phyloP scores from a whole-genome alignment of 2,888 invertebrate species.

The Leptopterna dolabrata region DNA sequence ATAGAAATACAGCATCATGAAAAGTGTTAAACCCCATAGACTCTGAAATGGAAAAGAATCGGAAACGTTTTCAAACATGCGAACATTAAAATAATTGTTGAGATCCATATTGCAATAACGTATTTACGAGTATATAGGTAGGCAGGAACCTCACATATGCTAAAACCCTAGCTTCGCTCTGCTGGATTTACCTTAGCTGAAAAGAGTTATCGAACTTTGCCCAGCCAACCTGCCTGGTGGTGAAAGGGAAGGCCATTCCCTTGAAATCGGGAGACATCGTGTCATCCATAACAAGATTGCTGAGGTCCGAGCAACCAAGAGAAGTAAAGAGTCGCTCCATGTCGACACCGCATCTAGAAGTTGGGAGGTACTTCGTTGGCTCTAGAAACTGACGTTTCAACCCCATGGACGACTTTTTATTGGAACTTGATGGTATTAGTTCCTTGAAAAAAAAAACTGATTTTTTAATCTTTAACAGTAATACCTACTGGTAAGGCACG shows the following conservation, averaged over 20 bases:
- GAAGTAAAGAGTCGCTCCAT: constrained; percentile 55
- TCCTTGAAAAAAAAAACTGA: constrained; percentile 28
- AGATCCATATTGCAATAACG: too few species aligned
- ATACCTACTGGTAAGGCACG: too few species aligned
- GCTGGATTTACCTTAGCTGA: not conserved
- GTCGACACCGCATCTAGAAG: constrained; percentile 55
- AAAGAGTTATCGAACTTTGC: constrained; percentile 46
- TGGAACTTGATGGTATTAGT: not conserved
- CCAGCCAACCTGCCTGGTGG: constrained; percentile 31
- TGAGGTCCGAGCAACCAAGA: constrained; percentile 56
- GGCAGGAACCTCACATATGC: too few species aligned
- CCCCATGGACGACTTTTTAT: constrained; percentile 13
- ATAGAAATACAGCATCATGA: too few species aligned
- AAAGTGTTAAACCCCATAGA: too few species aligned
- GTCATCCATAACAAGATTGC: constrained; percentile 57
- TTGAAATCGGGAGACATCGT: constrained; percentile 57
- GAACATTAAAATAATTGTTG: too few species aligned
- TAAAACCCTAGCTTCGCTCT: too few species aligned
- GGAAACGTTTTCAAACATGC: too few species aligned
- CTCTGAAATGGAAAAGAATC: too few species aligned
- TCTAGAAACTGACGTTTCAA: not conserved
- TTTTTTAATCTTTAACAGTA: too few species aligned
- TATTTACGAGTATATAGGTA: too few species aligned
- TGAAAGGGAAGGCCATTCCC: constrained; percentile 32
- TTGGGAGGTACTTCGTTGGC: not conserved